Percentiles rank a stretch among this genome's conserved stretches.
These are phyloP conservation scores for Pandemis cinnamomeana DNA, from an alignment of 2,888 invertebrate species.

Conservation along the genomic window DNA sequence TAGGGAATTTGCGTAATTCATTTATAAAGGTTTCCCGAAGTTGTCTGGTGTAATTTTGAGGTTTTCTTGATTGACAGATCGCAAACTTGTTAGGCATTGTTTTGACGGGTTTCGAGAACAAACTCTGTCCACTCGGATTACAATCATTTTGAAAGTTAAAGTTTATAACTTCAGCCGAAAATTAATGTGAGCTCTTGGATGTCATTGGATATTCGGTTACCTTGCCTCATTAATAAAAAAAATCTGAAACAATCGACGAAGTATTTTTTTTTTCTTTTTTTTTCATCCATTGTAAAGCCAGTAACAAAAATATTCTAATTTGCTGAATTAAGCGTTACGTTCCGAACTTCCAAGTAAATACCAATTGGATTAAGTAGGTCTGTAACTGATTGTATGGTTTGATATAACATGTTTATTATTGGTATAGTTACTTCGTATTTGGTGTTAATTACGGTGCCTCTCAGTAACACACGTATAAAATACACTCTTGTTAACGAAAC, in stretches of 20 bases:
- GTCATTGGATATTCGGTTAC: not conserved
- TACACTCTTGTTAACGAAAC: not conserved
- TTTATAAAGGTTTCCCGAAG: slow-evolving; percentile 22
- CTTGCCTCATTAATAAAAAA: not conserved
- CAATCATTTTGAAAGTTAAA: slow-evolving; percentile 52
- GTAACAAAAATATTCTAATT: too few relatives aligned
- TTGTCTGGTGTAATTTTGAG: slow-evolving; percentile 71
- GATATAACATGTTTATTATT: too few relatives aligned
- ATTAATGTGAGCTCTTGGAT: not conserved
- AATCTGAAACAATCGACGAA: not conserved
- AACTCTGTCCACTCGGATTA: slow-evolving; percentile 58
- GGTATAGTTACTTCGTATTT: too few relatives aligned
- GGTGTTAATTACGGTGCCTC: too few relatives aligned
- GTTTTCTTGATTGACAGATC: slow-evolving; percentile 70
- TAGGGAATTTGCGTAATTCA: slow-evolving; percentile 11
- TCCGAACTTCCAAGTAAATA: too few relatives aligned
- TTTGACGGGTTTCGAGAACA: slow-evolving; percentile 66
- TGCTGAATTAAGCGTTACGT: too few relatives aligned
- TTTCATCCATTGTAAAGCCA: too few relatives aligned
- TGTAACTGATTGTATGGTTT: too few relatives aligned
- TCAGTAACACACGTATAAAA: too few relatives aligned
- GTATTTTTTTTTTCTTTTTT: too few relatives aligned
- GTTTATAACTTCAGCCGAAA: slow-evolving; percentile 48
- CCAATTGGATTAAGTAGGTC: too few relatives aligned
- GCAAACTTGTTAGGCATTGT: slow-evolving; percentile 73